These are phyloP conservation scores for Phylloscopus trochiloides DNA, from an alignment of 2,113 vertebrate species.

Conservation along the genomic window DNA sequence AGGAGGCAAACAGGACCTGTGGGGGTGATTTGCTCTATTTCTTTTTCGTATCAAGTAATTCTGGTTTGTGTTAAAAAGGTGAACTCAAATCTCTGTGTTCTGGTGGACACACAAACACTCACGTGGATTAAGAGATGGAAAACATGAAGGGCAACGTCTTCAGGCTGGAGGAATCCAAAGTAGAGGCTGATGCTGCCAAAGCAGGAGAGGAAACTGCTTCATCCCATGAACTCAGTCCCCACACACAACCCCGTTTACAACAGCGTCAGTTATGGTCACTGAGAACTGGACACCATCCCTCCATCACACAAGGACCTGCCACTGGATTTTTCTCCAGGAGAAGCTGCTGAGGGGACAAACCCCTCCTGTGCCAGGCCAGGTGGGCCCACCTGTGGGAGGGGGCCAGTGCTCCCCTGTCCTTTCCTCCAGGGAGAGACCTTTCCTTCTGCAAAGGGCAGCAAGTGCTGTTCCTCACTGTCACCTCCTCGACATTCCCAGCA, in stretches of 20 bases:
- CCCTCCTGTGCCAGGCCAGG: not conserved
- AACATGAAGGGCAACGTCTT: not conserved
- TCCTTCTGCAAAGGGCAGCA: not conserved
- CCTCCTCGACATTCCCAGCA: not conserved
- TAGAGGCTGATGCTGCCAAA: not conserved
- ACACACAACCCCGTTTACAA: rapidly evolving
- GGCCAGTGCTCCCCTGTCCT: not conserved
- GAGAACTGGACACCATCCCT: not conserved
- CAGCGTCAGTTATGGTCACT: rapidly evolving
- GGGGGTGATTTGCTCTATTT: not conserved
- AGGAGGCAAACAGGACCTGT: not conserved
- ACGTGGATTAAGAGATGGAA: rapidly evolving
- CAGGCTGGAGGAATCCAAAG: not conserved
- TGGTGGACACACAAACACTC: not conserved
- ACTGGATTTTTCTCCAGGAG: not conserved
- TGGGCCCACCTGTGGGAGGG: not conserved
- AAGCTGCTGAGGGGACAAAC: not conserved
- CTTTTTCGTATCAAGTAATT: not conserved
- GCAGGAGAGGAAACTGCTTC: not conserved
- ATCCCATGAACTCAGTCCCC: no score
- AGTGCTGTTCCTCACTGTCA: not conserved
- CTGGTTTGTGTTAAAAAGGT: not conserved
- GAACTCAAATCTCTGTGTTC: rapidly evolving
- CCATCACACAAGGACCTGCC: not conserved
- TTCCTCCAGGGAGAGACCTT: not conserved